Conservation (phyloP, 2,888 invertebrate species). For the Mimachlamys varia region DNA sequence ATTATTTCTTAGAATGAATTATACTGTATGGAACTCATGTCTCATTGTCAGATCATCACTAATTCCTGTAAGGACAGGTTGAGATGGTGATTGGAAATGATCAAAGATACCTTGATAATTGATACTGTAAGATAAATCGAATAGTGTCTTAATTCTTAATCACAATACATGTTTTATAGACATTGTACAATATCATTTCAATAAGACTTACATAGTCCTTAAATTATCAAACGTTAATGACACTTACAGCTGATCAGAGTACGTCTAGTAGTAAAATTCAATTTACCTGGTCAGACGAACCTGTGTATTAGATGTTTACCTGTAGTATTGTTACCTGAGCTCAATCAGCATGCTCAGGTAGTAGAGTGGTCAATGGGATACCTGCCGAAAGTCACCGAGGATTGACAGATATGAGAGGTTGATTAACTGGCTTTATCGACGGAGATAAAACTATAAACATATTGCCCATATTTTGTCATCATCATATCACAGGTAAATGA, state of each 20-base stretch:
- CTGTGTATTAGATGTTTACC: conserved; percentile 18
- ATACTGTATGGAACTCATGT: too few species aligned
- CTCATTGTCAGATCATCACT: too few species aligned
- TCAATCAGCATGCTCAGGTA: not conserved
- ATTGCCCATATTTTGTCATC: not conserved
- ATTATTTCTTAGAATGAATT: too few species aligned
- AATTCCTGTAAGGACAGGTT: too few species aligned
- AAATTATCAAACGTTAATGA: not conserved
- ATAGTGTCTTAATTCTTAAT: too few species aligned
- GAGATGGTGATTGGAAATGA: too few species aligned
- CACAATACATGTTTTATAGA: too few species aligned
- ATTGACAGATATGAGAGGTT: conserved; percentile 9
- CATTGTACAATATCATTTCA: not conserved
- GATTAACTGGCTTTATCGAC: not conserved
- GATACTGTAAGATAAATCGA: too few species aligned
- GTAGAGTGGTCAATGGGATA: conserved; percentile 9
- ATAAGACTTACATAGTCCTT: not conserved
- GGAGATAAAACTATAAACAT: not conserved
- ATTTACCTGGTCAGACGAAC: conserved; percentile 11
- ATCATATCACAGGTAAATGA: not conserved
- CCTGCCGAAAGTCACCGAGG: not conserved
- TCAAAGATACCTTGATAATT: too few species aligned
- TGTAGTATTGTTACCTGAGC: not conserved
- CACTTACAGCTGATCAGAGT: not conserved
- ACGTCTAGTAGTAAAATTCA: not conserved